Evolutionary conservation across 2,888 invertebrate genomes (phyloP), one percentile per base, ranked within the genome.

Genomic region (Metellina segmentata): DNA sequence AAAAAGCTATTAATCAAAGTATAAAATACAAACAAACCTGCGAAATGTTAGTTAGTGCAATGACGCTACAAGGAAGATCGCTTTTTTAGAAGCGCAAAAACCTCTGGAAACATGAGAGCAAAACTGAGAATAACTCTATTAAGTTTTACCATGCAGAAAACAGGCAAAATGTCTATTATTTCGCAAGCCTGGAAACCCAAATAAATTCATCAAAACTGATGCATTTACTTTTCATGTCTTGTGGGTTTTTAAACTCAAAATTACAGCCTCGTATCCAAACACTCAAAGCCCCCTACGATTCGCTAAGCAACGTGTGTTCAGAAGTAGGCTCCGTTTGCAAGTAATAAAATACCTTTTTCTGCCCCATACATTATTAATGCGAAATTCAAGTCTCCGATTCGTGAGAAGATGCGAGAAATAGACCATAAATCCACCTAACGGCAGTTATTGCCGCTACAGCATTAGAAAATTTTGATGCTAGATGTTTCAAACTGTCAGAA

Each of bases 381-480:
- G 72, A 72, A 83, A 83, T 72, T 83, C 72, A 13, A 34, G 72
- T 20, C 72, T 71, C 83, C 52, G 49, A 72, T 72, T 72, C 52
- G 20, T 9, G 61, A 72, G 52, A 72, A 49, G 13, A 74, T 72
- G 72, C 52, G 70, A 51, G 71, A 71, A 83, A 71, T 72, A 83
- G 71, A 74, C 72, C 83, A 83, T 83, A 83, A 83, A 83, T 83
- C 83, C 34, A 74, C 52, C 52, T 53, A 72, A 83, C 72, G 71
- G 83, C 74, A 83, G 72, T 83, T 83, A 83, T 83, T 83, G 71
- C 72, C 34, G 52, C 51, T 13, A 72, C 72, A 51, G 83, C 52
- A 61, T 61, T 61, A 51, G 52, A 72, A 49, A 51, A 72, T 52
- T 72, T 53, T 83, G 20, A 49, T 51, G 71, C 71, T 83, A 20